Evolutionary conservation across 2,113 vertebrate genomes (phyloP).

Genomic region (Willisornis vidua): DNA sequence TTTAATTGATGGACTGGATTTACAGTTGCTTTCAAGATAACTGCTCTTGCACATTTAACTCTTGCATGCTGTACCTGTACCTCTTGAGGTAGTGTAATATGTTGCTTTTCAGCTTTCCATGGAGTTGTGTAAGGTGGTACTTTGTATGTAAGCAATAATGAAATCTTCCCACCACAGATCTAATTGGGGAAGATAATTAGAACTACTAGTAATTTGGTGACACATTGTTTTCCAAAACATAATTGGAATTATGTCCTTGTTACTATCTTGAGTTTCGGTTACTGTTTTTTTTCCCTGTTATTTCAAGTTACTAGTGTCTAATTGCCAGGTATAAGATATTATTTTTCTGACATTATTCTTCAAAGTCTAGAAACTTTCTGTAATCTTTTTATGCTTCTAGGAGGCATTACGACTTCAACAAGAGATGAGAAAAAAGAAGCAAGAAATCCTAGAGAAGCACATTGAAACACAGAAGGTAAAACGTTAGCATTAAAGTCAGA

Average conservation of each 20-base stretch:
- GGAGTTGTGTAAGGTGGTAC: neutral
- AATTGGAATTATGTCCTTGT: neutral
- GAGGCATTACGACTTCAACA: constrained; percentile 93
- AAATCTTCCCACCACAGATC: neutral
- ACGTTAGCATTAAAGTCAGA: neutral
- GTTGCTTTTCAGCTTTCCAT: neutral
- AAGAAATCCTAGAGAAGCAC: constrained; percentile 97
- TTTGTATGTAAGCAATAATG: neutral
- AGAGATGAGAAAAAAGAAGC: constrained; percentile 96
- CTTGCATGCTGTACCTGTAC: neutral
- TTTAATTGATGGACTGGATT: neutral
- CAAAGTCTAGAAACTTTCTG: constrained; percentile 30
- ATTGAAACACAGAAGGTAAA: constrained; percentile 98
- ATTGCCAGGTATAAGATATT: neutral
- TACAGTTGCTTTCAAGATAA: neutral
- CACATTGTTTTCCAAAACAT: neutral
- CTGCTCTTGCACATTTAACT: neutral
- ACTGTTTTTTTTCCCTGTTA: neutral
- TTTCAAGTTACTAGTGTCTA: neutral
- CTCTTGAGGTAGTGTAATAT: neutral
- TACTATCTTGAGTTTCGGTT: neutral
- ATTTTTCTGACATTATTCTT: neutral
- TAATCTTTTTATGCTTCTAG: constrained; percentile 69
- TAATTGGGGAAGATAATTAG: neutral
- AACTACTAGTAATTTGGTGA: neutral